A percentile compares a stretch with the other conserved stretches of the same genome.
Conservation (phyloP, 2,888 invertebrate species). For the Chymomyza amoena region DNA sequence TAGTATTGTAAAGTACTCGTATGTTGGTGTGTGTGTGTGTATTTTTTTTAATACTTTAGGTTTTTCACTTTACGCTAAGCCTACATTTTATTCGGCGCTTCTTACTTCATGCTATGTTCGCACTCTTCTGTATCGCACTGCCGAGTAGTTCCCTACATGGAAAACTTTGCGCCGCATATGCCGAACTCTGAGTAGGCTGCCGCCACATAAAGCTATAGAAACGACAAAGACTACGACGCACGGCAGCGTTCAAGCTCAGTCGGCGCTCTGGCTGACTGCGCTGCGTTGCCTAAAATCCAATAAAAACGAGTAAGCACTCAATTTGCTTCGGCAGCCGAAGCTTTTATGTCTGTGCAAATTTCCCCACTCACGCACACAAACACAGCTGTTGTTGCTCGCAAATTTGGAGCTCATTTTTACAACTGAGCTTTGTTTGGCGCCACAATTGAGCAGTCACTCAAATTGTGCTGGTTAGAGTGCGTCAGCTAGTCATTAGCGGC, state of each 20-base stretch:
- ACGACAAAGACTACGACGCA: constrained; percentile 8
- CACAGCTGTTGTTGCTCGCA: not conserved
- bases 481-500: constrained; percentile 22
- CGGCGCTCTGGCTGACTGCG: constrained; percentile 40
- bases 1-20: constrained; percentile 13
- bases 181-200: constrained; percentile 18
- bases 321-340: constrained; percentile 1
- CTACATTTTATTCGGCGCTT: constrained; percentile 68
- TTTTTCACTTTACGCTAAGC: constrained; percentile 58
- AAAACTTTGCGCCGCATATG: constrained; percentile 48
- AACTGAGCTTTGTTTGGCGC: constrained; percentile 17
- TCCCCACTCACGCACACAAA: constrained; percentile 20
- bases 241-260: constrained; percentile 37
- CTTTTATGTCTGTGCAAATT: constrained; percentile 1
- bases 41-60: constrained; percentile 62
- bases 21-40: constrained; percentile 10
- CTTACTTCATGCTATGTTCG: constrained; percentile 75
- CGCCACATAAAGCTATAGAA: constrained; percentile 36
- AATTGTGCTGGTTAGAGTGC: not conserved
- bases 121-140: constrained; percentile 78
- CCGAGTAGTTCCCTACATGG: constrained; percentile 77
- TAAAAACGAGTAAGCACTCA: constrained; percentile 14
- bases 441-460: not conserved
- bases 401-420: too few relatives aligned
- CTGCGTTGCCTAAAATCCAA: constrained; percentile 30